phyloP scores from a whole-genome alignment of 2,113 vertebrate species.

The Nasalis larvatus region DNA sequence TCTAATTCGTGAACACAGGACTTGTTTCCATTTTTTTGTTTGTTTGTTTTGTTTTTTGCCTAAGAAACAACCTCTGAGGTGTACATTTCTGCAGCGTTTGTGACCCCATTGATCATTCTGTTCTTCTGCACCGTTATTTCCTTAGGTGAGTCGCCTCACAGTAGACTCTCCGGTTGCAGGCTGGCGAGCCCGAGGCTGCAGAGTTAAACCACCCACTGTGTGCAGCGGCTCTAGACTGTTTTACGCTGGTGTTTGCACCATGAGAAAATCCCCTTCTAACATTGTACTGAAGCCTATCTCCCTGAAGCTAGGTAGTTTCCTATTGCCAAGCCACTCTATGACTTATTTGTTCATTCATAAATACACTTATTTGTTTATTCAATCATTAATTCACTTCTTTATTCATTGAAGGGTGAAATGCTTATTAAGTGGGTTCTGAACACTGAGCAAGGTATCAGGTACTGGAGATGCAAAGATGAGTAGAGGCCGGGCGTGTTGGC shows the following conservation, averaged over 20 bases:
- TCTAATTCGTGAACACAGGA: too few relatives aligned
- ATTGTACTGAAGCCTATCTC: background rate
- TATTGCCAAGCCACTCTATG: background rate
- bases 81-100: background rate
- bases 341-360: background rate
- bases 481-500: too few relatives aligned
- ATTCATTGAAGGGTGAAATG: background rate
- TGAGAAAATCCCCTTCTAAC: background rate
- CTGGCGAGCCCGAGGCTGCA: accelerated
- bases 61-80: background rate
- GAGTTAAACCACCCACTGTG: background rate
- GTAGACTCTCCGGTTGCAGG: background rate
- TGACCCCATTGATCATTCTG: background rate
- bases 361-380: background rate
- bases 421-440: background rate
- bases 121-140: background rate
- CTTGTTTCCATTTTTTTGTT: background rate
- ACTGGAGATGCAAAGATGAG: background rate
- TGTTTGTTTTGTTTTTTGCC: background rate
- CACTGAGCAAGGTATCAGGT: accelerated
- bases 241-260: accelerated
- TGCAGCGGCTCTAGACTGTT: accelerated
- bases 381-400: background rate
- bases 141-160: background rate
- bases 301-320: background rate